These are phyloP conservation scores for Miichthys miiuy DNA, from an alignment of 2,797 vertebrate genomes.

Conservation along the genomic window DNA sequence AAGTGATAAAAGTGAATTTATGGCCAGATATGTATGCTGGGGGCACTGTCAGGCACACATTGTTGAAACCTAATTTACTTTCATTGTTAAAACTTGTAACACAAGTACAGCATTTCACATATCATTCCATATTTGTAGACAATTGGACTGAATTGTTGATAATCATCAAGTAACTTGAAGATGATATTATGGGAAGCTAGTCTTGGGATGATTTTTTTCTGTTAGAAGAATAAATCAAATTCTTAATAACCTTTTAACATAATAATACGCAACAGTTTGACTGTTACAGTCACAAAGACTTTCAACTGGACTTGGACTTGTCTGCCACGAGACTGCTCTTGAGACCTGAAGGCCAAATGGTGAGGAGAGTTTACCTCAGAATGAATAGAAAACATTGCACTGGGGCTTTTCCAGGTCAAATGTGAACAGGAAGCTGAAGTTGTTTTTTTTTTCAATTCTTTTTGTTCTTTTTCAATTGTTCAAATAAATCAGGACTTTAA, in stretches of 20 bases:
- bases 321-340: not conserved
- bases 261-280: no score
- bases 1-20: conserved; percentile 73
- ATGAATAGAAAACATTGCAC: not conserved
- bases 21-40: conserved; percentile 48
- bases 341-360: not conserved
- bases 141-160: not conserved
- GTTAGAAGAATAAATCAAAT: not conserved
- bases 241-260: not conserved
- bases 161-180: not conserved
- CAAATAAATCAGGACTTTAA: not conserved
- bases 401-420: not conserved
- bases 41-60: conserved; percentile 30
- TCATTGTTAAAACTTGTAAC: conserved; percentile 48
- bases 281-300: not conserved
- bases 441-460: not conserved
- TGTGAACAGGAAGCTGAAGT: no score
- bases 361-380: not conserved
- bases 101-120: conserved; percentile 16
- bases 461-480: no score
- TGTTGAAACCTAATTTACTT: conserved; percentile 54
- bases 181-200: not conserved
- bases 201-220: not conserved
- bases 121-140: conserved; percentile 12
- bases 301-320: not conserved